These are phyloP conservation scores for Ferdinandea cuprea DNA, from an alignment of 2,888 invertebrate species.

Conservation along the genomic window DNA sequence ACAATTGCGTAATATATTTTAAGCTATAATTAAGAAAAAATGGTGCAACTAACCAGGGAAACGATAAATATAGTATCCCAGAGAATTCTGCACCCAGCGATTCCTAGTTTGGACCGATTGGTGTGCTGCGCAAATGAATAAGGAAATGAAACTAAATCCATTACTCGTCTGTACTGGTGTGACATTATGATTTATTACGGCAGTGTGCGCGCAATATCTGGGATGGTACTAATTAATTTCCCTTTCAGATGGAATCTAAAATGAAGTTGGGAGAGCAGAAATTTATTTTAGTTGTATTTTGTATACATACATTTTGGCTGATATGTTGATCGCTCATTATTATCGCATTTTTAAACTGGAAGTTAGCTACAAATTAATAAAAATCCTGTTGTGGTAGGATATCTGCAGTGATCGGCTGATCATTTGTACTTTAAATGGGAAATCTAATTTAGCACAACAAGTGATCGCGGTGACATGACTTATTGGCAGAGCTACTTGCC, in stretches of 20 bases:
- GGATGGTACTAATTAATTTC: not conserved
- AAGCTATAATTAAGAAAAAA: slow-evolving; percentile 4
- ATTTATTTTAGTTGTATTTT: not conserved
- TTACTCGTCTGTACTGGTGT: not conserved
- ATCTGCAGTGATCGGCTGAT: too few species aligned
- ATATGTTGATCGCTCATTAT: too few species aligned
- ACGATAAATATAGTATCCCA: not conserved
- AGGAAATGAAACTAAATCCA: slow-evolving; percentile 6
- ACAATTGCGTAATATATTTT: not conserved
- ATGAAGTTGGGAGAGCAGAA: not conserved
- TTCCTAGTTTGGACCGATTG: not conserved
- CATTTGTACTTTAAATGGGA: too few species aligned
- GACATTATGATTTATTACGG: slow-evolving; percentile 1
- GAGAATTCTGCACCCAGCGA: not conserved
- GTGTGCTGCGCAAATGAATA: not conserved
- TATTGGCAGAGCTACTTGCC: too few species aligned
- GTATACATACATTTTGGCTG: slow-evolving; percentile 17
- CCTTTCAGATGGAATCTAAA: not conserved
- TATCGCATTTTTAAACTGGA: too few species aligned
- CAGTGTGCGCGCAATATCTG: not conserved
- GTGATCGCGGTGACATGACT: too few species aligned
- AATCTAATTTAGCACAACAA: too few species aligned
- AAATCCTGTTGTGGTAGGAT: too few species aligned
- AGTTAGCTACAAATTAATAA: too few species aligned
- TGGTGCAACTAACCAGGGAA: not conserved